Evolutionary conservation across 2,113 vertebrate genomes (phyloP).

Genomic region (Guaruba guarouba): DNA sequence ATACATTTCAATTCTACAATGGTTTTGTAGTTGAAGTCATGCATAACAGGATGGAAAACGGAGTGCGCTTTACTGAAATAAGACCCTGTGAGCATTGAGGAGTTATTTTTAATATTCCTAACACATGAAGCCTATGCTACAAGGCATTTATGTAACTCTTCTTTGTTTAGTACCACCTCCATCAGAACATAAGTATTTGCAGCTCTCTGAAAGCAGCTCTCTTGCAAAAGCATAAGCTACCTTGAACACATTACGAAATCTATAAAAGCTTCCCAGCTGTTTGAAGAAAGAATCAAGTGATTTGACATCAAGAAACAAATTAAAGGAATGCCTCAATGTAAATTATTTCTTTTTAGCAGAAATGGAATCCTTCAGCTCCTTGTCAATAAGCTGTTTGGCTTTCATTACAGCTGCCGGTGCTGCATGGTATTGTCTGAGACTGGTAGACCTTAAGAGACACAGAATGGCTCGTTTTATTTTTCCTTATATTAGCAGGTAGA

Average conservation of each 20-base stretch:
- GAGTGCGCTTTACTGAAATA: neutral
- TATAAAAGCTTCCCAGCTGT: neutral
- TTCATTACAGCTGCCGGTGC: neutral
- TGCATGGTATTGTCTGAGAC: neutral
- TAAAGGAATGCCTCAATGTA: neutral
- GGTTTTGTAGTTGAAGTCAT: constrained; percentile 17
- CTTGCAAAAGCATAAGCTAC: neutral
- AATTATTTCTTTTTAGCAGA: neutral
- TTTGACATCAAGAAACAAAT: neutral
- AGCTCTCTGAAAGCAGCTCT: neutral
- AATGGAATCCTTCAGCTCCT: neutral
- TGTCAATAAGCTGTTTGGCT: neutral
- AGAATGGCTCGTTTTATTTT: neutral
- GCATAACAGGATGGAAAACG: neutral
- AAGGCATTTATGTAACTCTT: constrained; percentile 5
- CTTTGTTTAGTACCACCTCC: constrained; percentile 41
- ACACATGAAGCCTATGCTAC: neutral
- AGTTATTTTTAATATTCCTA: constrained; percentile 41
- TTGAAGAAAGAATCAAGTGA: neutral
- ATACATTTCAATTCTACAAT: neutral
- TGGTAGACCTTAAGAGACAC: neutral
- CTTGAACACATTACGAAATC: neutral
- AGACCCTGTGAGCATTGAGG: neutral
- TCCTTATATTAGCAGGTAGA: neutral
- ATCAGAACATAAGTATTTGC: neutral